Conservation (phyloP, 2,888 invertebrate genomes). For the Drosophila picticornis region DNA sequence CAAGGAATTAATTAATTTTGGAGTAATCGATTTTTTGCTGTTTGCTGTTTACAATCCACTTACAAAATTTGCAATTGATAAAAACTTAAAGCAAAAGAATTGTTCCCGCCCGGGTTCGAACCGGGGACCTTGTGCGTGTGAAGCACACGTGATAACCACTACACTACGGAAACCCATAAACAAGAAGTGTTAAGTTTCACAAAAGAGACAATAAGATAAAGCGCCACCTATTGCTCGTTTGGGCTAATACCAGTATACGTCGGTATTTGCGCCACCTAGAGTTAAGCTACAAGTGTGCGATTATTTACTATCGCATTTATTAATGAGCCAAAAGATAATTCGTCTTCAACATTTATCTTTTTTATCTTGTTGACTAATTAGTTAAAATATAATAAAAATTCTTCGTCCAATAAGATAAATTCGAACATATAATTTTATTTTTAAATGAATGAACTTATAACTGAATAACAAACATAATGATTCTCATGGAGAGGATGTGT, state of each 20-base stretch:
- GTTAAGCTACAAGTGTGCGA: neutral
- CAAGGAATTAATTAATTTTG: neutral
- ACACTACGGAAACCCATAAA: conserved; percentile 82
- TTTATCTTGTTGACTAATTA: neutral
- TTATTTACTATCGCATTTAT: neutral
- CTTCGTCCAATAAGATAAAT: neutral
- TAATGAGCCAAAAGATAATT: neutral
- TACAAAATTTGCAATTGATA: too few species aligned
- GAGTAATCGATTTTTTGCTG: neutral
- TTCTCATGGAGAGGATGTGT: conserved; percentile 36
- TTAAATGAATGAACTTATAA: conserved; percentile 48
- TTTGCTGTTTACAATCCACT: neutral
- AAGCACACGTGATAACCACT: conserved; percentile 85
- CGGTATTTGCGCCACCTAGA: conserved; percentile 12
- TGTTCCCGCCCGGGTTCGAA: conserved; percentile 85
- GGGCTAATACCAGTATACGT: neutral
- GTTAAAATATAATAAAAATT: neutral
- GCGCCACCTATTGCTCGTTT: conserved; percentile 49
- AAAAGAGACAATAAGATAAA: rapidly evolving
- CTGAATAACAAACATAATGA: conserved; percentile 62
- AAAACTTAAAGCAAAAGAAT: conserved; percentile 1
- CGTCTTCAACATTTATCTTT: neutral
- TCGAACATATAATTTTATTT: conserved; percentile 9
- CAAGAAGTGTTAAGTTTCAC: rapidly evolving
- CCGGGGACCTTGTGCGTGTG: conserved; percentile 85